These are phyloP conservation scores for Adelges cooleyi DNA, from an alignment of 1,140 invertebrate genomes.

Conservation along the genomic window DNA sequence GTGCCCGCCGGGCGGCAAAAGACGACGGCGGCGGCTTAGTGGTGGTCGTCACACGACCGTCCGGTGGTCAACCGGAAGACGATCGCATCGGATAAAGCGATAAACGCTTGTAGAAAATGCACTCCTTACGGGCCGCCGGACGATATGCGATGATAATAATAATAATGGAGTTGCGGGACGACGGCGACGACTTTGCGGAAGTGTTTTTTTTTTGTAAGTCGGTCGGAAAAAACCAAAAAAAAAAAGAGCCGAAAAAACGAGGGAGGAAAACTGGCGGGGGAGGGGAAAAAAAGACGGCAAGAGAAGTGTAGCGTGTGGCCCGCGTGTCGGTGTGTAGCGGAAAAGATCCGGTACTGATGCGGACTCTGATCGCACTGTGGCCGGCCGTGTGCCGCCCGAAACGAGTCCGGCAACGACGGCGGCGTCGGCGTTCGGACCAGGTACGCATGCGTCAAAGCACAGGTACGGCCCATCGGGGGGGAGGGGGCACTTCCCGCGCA, in stretches of 20 bases:
- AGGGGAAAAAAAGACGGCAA: neutral
- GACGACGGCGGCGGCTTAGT: neutral
- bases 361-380: conserved; percentile 22
- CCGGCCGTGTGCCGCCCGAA: neutral
- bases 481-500: conserved; percentile 38
- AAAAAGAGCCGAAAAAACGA: neutral
- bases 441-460: conserved; percentile 11
- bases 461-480: conserved; percentile 22
- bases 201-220: no score
- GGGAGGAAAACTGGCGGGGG: neutral
- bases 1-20: conserved; percentile 19
- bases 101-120: no score
- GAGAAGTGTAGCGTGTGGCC: conserved; percentile 4
- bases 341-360: conserved; percentile 26
- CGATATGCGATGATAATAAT: no score
- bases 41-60: neutral
- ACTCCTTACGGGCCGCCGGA: no score
- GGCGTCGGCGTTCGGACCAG: neutral
- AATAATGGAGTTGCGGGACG: no score
- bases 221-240: no score
- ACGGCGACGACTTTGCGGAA: no score
- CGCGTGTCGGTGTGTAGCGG: neutral
- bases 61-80: neutral
- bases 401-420: neutral
- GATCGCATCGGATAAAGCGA: neutral